Evolutionary conservation across 1,140 invertebrate genomes (phyloP).

Genomic region (Plutomurus gul): DNA sequence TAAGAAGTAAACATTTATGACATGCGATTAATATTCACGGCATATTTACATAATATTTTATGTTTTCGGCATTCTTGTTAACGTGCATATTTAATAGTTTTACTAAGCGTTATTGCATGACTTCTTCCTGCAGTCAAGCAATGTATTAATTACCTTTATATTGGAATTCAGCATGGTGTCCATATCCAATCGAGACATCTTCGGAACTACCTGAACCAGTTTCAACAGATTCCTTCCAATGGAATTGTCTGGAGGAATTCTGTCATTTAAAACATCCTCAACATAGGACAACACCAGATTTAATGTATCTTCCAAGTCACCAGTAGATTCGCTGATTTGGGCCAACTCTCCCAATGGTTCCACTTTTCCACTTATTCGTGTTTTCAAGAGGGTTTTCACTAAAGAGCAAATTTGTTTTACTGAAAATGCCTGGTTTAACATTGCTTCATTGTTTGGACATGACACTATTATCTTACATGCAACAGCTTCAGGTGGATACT

Average conservation of each 20-base stretch:
- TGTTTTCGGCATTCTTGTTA: no score
- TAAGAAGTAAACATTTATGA: constrained; percentile 57
- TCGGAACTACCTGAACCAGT: constrained; percentile 82
- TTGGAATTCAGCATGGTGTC: constrained; percentile 94
- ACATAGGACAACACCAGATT: constrained; percentile 84
- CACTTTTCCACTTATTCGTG: constrained; percentile 61
- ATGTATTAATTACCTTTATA: constrained; percentile 70
- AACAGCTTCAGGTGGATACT: constrained; percentile 86
- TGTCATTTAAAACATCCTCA: constrained; percentile 78
- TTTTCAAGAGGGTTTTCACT: constrained; percentile 68
- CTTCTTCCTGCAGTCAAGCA: not conserved
- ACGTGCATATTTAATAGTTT: no score
- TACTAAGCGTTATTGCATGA: no score
- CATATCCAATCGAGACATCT: constrained; percentile 86
- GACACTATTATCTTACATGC: constrained; percentile 63
- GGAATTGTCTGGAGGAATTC: constrained; percentile 74
- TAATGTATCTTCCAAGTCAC: constrained; percentile 74
- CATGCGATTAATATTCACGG: no score
- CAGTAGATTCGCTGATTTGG: constrained; percentile 80
- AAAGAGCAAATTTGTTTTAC: no score
- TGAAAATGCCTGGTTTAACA: no score
- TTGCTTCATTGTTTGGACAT: no score
- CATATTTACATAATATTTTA: no score
- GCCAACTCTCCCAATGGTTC: constrained; percentile 83
- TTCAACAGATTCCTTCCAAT: constrained; percentile 84